These are phyloP conservation scores for Myopa tessellatipennis DNA, from an alignment of 2,888 invertebrate genomes.

Conservation along the genomic window DNA sequence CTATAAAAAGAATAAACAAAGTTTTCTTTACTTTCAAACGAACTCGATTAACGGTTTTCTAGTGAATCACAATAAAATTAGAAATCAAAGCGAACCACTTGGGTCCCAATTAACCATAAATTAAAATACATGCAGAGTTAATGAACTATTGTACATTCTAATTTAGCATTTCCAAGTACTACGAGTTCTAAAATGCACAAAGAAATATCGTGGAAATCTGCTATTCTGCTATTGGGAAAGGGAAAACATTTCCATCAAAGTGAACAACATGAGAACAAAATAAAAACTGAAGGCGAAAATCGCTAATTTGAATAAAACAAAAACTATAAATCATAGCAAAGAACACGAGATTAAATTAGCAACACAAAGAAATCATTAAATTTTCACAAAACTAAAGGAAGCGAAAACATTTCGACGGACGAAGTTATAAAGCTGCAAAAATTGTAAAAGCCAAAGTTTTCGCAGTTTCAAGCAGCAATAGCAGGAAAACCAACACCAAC, in stretches of 20 bases:
- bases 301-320: neutral
- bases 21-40: too few species aligned
- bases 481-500: neutral
- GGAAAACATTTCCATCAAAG: neutral
- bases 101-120: neutral
- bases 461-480: neutral
- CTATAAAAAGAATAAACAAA: too few species aligned
- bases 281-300: neutral
- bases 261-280: neutral
- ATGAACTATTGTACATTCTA: neutral
- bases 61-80: too few species aligned
- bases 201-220: constrained; percentile 6
- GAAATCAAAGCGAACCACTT: too few species aligned
- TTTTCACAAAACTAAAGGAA: neutral
- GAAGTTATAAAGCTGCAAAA: neutral
- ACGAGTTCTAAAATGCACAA: neutral
- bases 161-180: neutral
- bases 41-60: too few species aligned
- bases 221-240: too few species aligned
- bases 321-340: neutral
- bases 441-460: neutral
- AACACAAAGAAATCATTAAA: neutral
- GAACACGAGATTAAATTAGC: neutral
- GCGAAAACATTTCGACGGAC: neutral
- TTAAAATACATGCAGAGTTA: neutral